Base-by-base conservation (phyloP, 2,113 vertebrate genomes). In the Glaucidium brasilianum region DNA sequence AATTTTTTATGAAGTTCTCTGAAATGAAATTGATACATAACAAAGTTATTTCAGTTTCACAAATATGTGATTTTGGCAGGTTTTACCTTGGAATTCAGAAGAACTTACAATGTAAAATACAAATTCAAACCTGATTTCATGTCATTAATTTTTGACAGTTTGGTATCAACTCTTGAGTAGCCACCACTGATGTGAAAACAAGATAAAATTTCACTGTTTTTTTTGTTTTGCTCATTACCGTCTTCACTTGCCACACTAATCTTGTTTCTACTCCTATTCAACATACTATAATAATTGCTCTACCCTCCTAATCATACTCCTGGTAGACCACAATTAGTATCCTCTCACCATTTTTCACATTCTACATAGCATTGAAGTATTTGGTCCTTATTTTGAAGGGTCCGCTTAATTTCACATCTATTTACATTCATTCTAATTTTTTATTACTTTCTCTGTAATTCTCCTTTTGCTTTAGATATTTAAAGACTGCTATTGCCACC, bases 1-100 rank as follows among this genome's bases (percentile, higher is more conserved):
- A 99, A 98, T 99, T 99, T 97, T 98, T 97, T 62, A 99, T 99
- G 98, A 99, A 99, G 94, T 96, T 97, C 97, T 99, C 99, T 99
- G 96, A 84, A 98, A 96, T 68, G 37, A 96, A 91, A 96, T 43
- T 59, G 63, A 86, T 45, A 97, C 4, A 23, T 12, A 72, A 43
- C 53, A 66, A 83, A 84, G 69, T 97, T 90, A 96, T 34, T 81
- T 87, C 4, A 14, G 43, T 69, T 92, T 75, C 63, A 63, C 20
- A 74, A 82, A 63, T 20, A 53, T 4, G 29, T 25, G 59, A 63
- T 60, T 94, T 55, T 67, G 25, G 60, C 84, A 93, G 88, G 34
- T 96, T 97, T 55, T 84, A 49, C 47, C 84, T 81, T 25, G 53
- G 13, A 58, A 79, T 62, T 91, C 74, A 69, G 37, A 52, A 58